These are phyloP conservation scores for Pheosia gnoma DNA, from an alignment of 2,888 invertebrate genomes.

Conservation along the genomic window DNA sequence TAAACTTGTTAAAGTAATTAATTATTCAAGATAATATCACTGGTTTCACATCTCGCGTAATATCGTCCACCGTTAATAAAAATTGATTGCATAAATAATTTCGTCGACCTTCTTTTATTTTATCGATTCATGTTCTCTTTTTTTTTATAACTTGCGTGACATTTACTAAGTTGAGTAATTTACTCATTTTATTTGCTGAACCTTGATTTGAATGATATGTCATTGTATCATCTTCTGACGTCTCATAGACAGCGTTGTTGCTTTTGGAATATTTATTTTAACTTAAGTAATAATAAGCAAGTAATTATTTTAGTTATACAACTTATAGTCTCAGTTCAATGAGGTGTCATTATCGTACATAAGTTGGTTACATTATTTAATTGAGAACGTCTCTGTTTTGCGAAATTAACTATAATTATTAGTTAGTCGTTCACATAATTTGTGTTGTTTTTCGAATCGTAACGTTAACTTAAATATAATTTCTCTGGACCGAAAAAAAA, in stretches of 20 bases:
- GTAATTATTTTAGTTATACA: too few species aligned
- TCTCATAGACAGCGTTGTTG: background rate
- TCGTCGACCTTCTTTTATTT: constrained; percentile 24
- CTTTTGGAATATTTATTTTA: background rate
- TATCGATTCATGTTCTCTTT: constrained; percentile 13
- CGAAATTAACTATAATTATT: background rate
- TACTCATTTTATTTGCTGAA: background rate
- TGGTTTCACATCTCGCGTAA: constrained; percentile 16
- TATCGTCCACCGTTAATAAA: constrained; percentile 15
- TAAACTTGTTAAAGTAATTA: background rate
- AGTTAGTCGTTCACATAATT: background rate
- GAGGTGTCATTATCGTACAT: too few species aligned
- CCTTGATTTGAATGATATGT: too few species aligned
- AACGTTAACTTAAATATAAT: too few species aligned
- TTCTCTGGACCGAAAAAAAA: too few species aligned
- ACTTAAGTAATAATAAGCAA: too few species aligned
- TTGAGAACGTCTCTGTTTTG: background rate
- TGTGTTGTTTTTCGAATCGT: background rate
- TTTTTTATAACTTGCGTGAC: constrained; percentile 30
- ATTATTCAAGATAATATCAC: constrained; percentile 9
- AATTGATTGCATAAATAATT: constrained; percentile 21
- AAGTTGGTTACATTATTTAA: too few species aligned
- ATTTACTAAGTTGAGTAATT: constrained; percentile 27
- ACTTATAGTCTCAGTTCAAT: too few species aligned
- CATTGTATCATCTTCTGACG: too few species aligned